phyloP scores from a whole-genome alignment of 1,140 invertebrate genomes.

The Ceratina calcarata region DNA sequence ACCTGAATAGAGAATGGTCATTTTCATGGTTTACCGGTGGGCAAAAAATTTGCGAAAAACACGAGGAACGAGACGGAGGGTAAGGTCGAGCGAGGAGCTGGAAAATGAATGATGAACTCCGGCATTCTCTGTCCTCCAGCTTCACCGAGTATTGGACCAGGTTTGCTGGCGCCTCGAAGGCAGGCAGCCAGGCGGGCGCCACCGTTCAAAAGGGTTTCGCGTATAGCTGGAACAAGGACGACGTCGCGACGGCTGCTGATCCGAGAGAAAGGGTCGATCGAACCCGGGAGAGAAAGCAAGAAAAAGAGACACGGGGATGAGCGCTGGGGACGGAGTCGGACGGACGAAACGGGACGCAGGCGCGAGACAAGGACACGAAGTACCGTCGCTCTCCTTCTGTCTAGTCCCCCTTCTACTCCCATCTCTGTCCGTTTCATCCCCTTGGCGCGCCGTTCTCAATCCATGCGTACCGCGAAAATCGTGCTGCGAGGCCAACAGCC shows the following conservation, averaged over 20 bases:
- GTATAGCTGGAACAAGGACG: slow-evolving; percentile 58
- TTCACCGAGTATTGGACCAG: slow-evolving; percentile 69
- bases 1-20: slow-evolving; percentile 15
- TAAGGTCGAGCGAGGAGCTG: slow-evolving; percentile 40
- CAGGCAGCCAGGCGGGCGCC: slow-evolving; percentile 81
- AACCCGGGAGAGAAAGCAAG: slow-evolving; percentile 12
- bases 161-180: slow-evolving; percentile 77
- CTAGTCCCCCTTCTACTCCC: background rate
- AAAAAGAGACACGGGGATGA: slow-evolving; percentile 7
- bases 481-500: slow-evolving; percentile 49
- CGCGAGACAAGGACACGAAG: background rate
- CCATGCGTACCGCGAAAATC: slow-evolving; percentile 29
- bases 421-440: background rate
- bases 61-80: background rate
- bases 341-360: slow-evolving; percentile 36
- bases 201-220: slow-evolving; percentile 74
- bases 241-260: slow-evolving; percentile 20
- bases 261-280: slow-evolving; percentile 48
- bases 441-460: background rate
- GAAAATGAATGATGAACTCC: slow-evolving; percentile 58
- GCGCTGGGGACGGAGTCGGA: background rate
- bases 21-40: slow-evolving; percentile 1
- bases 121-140: slow-evolving; percentile 16
- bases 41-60: background rate
- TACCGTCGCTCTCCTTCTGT: background rate